phyloP scores from a whole-genome alignment of 2,113 vertebrate species.

The Tragulus kanchil region DNA sequence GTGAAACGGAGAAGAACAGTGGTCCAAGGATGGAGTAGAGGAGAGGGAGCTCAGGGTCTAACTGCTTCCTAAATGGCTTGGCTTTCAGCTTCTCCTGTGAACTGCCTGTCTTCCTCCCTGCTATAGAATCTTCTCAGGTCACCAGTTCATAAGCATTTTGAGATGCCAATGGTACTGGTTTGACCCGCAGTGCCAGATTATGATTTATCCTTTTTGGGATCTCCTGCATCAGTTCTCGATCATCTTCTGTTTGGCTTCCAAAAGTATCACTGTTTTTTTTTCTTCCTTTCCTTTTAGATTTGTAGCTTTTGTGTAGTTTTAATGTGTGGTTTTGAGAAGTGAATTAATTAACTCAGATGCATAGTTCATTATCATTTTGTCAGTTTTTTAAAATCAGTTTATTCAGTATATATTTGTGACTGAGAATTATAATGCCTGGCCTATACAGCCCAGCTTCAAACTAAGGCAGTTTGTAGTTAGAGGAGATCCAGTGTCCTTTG shows the following conservation, averaged over 20 bases:
- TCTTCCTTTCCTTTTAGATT: conserved; percentile 22
- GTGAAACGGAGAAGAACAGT: neutral
- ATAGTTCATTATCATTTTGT: conserved; percentile 8
- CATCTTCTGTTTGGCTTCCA: conserved; percentile 17
- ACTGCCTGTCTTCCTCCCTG: neutral
- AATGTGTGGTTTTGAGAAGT: conserved; percentile 15
- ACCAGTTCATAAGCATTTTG: neutral
- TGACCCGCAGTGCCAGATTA: neutral
- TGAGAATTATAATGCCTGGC: neutral
- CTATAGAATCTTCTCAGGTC: neutral
- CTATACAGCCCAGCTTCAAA: neutral
- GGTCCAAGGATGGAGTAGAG: neutral
- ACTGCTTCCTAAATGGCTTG: neutral
- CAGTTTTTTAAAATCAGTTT: neutral
- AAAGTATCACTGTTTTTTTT: neutral
- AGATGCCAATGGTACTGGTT: neutral
- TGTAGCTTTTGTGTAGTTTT: neutral
- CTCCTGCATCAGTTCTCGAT: neutral
- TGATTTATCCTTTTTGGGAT: neutral
- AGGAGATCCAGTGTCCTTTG: conserved; percentile 28
- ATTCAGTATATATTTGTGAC: neutral
- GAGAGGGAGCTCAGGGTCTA: neutral
- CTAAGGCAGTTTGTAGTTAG: conserved; percentile 43
- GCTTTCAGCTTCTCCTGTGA: neutral
- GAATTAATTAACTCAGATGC: neutral